Conservation (phyloP, 1,140 invertebrate genomes). For the Episyrphus balteatus region DNA sequence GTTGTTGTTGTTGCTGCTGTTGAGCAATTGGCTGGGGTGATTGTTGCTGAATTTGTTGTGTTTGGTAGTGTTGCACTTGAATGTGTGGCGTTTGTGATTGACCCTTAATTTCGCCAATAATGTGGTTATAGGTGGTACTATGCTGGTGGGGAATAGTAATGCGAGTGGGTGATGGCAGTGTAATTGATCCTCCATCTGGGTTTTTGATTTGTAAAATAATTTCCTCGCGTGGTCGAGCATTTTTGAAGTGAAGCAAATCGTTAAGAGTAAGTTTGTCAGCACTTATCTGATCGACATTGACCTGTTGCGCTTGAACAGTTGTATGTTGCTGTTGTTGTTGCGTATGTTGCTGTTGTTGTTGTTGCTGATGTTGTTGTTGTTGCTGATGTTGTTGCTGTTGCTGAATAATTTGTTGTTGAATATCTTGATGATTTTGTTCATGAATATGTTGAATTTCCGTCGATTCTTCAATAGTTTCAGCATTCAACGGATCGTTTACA, state of each 20-base stretch:
- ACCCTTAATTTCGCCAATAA: too few species aligned
- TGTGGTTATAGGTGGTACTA: too few species aligned
- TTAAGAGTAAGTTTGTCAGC: constrained; percentile 29
- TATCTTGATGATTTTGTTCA: too few species aligned
- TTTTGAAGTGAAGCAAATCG: constrained; percentile 31
- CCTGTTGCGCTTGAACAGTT: constrained; percentile 19
- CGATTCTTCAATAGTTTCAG: constrained; percentile 24
- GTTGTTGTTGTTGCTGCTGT: constrained; percentile 18
- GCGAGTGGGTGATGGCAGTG: constrained; percentile 23
- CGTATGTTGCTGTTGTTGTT: constrained; percentile 11
- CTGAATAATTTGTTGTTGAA: constrained; percentile 24
- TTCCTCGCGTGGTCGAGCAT: constrained; percentile 24
- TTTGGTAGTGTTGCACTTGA: constrained; percentile 30
- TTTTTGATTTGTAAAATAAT: constrained; percentile 34
- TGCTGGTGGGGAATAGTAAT: constrained; percentile 9
- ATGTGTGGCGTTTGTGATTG: constrained; percentile 35
- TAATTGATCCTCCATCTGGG: constrained; percentile 25
- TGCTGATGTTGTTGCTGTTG: constrained; percentile 23
- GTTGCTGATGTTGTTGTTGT: constrained; percentile 11
- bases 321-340: constrained; percentile 11
- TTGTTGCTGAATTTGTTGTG: constrained; percentile 26
- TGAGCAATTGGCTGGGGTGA: constrained; percentile 19
- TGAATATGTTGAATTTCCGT: constrained; percentile 32
- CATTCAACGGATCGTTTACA: constrained; percentile 25
- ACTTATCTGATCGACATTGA: constrained; percentile 28